Evolutionary conservation across 2,888 invertebrate genomes (phyloP), one percentile per base, ranked within the genome.

Genomic region (Ypsolopha sequella): DNA sequence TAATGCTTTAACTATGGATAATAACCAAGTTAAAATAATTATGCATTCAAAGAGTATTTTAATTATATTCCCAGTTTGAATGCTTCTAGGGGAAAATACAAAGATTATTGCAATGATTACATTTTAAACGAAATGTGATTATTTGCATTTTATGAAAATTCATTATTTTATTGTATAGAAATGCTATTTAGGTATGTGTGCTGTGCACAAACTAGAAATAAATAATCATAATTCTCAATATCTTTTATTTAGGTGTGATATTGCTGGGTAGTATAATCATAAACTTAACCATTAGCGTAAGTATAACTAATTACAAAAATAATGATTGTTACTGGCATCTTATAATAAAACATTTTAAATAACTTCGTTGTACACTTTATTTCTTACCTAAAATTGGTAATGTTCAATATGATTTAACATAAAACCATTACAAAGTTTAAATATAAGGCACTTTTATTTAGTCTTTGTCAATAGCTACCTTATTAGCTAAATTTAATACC

Each of bases 11-110:
- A 10, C 24, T 11, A 10, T 39, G 1, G 39, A 9, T 11, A 7
- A 39, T 50, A 53, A 47, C 41, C 45, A 34, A 50, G 56, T 10
- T 9, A 9, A 39, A 6, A 11, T 6, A 6, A 9, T 39, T 57
- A 58, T 62, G 80, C 79, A 80, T 82, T 78, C 80, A 73, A 81
- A 84, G 76, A 84, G 80, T 84, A 84, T 82, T 66, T 61, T 52
- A 55, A 60, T 43, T 59, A 82, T 82, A 82, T 77, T 82, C 64
- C 80, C 38, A 79, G 67, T 80, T 81, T 80, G 76, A 75, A 77
- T 80, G 78, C 75, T 65, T 51, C 43, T 56, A 53, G 51, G 48
- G 24, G 39, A 50, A 43, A 48, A 10, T 46, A 48, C 36, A 48
- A 47, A 45, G 44, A 46, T 47, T 52, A 45, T 43, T 46, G 45